Base-by-base conservation (phyloP, 2,888 invertebrate species). In the Torymus tubicola region DNA sequence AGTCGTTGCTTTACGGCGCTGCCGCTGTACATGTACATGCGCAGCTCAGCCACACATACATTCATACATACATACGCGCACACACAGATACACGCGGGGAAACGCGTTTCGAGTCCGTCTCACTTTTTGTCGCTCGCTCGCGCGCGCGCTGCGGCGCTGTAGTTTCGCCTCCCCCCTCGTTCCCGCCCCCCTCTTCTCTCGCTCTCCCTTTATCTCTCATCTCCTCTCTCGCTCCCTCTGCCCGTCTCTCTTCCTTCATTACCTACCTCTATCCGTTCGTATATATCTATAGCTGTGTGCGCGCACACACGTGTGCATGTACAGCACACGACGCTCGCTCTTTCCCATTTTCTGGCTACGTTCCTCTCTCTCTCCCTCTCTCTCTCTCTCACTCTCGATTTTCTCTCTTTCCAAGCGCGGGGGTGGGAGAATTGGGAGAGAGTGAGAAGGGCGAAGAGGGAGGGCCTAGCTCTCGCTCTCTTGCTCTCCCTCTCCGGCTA, bases 161-260 rank as follows among this genome's bases (percentile, higher is more conserved):
- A 53, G 53, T 64, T 72, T 73, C 68, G 31, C 60, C 61, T 72
- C 70, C 73, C 76, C 63, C 57, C 55, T 78, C 77, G 55, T 88
- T 88, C 92, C 91, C 91, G 91, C 92, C 21, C 64, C 70, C 55
- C 16, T 8, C 42, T 8, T 42, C 42, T 42, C 42, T 67, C 60
- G 55, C 92, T 91, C 92, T 91, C 91, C 91, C 92, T 91, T 91
- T 91, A 92, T 92, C 52, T 92, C 60, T 92, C 92, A 92, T 92
- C 92, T 21, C 12, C 58, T 58, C 69, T 64, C 63, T 61, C 24
- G 5, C 42, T 42, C 42, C 42, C 42, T 42, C 42, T 42, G 42
- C 42, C 42, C 42, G 53, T 50, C 74, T 31, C 69, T 68, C 69
- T 69, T 58, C 74, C 74, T 79, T 79, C 79, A 79, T 79, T 79